phyloP scores from a whole-genome alignment of 2,113 vertebrate genomes.

The Cavia aperea region DNA sequence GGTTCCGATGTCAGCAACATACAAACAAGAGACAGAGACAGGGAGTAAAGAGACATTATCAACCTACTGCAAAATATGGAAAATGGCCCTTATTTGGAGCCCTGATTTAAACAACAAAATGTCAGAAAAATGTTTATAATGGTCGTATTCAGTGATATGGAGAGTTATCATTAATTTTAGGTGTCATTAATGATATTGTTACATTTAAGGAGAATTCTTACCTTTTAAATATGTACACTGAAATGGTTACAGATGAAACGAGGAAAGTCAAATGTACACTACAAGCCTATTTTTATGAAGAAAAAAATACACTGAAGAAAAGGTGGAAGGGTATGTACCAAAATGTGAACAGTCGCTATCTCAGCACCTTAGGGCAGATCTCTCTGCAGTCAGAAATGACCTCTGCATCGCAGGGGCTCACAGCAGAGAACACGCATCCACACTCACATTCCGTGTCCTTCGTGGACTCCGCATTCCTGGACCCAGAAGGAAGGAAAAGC shows the following conservation, averaged over 20 bases:
- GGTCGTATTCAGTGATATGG: background rate
- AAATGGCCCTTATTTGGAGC: background rate
- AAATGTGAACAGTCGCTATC: background rate
- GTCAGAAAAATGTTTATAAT: background rate
- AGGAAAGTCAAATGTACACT: background rate
- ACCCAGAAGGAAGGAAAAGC: background rate
- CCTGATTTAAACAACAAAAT: background rate
- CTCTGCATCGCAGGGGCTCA: background rate
- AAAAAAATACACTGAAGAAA: background rate
- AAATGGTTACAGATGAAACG: conserved; percentile 15
- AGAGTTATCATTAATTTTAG: conserved; percentile 30
- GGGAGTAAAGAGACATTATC: background rate
- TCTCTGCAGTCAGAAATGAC: background rate
- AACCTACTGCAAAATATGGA: background rate
- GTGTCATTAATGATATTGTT: background rate
- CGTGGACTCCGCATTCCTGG: background rate
- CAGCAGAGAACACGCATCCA: background rate
- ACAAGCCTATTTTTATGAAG: conserved; percentile 27
- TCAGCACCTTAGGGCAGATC: background rate
- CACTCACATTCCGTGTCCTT: background rate
- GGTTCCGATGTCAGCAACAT: background rate
- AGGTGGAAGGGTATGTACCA: background rate
- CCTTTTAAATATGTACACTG: background rate
- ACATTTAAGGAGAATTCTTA: conserved; percentile 1
- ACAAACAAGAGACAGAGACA: background rate